Evolutionary conservation across 1,140 invertebrate genomes (phyloP).

Genomic region (Cydia pomonella): DNA sequence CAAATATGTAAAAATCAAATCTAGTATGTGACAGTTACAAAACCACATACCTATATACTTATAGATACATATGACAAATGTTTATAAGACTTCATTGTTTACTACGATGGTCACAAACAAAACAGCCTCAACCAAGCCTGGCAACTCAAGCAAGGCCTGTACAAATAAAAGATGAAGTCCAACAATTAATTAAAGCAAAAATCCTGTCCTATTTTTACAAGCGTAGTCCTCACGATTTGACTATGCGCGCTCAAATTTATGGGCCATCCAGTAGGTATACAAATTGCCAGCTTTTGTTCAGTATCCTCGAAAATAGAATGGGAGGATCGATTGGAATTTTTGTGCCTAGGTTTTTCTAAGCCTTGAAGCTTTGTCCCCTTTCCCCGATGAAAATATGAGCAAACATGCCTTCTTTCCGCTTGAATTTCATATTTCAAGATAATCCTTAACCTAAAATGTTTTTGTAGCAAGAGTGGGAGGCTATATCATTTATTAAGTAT

Average conservation of each 20-base stretch:
- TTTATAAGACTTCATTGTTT: no score
- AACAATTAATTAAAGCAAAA: conserved; percentile 12
- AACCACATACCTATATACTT: no score
- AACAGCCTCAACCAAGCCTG: no score
- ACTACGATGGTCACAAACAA: no score
- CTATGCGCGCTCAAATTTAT: conserved; percentile 29
- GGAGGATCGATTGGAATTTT: conserved; percentile 20
- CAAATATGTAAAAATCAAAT: no score
- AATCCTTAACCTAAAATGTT: not conserved
- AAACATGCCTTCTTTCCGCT: conserved; percentile 8
- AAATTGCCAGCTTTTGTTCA: conserved; percentile 29
- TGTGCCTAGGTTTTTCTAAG: conserved; percentile 22
- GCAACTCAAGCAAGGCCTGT: not conserved
- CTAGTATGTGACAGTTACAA: no score
- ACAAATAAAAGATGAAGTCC: not conserved
- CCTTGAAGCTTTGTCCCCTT: not conserved
- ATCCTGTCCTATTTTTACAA: not conserved
- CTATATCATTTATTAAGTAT: not conserved
- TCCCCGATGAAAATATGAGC: not conserved
- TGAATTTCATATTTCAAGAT: not conserved
- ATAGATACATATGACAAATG: no score
- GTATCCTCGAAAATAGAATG: conserved; percentile 18
- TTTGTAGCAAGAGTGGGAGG: not conserved
- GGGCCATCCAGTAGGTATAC: conserved; percentile 26
- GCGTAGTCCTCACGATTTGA: conserved; percentile 2